Evolutionary conservation across 2,113 vertebrate species (phyloP).

Genomic region (Thunnus maccoyii): DNA sequence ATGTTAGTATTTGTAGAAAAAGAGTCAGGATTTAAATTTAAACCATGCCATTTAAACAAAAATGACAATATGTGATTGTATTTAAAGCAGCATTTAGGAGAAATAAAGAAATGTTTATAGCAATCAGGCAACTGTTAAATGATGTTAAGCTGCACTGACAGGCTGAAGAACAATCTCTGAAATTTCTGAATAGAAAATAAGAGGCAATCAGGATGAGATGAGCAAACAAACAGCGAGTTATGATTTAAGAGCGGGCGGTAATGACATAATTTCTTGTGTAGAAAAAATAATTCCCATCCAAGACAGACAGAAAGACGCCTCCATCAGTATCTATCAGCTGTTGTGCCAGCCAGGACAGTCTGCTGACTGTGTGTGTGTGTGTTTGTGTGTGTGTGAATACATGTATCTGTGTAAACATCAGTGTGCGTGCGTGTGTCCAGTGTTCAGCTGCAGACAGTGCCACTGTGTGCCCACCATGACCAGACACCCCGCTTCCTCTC

Average conservation of each 20-base stretch:
- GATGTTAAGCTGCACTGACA: constrained; percentile 5
- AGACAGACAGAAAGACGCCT: constrained; percentile 1
- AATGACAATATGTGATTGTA: neutral
- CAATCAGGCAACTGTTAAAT: constrained; percentile 20
- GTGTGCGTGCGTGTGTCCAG: constrained; percentile 19
- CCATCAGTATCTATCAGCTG: constrained; percentile 8
- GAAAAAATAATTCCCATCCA: neutral
- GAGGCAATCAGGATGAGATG: constrained; percentile 9
- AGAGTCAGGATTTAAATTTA: neutral
- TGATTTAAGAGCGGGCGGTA: neutral
- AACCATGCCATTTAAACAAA: neutral
- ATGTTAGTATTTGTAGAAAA: neutral
- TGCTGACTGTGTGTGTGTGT: constrained; percentile 21
- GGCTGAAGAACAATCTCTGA: constrained; percentile 10
- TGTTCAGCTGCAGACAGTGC: constrained; percentile 54
- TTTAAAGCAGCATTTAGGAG: neutral
- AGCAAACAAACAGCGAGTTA: neutral
- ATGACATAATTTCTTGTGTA: neutral
- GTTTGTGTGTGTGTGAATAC: constrained; percentile 14
- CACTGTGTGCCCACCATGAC: constrained; percentile 54
- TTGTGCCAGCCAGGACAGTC: constrained; percentile 2
- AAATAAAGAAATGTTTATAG: neutral
- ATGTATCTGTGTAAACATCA: neutral
- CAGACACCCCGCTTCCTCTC: constrained; percentile 70
- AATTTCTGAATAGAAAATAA: constrained; percentile 28